These are phyloP conservation scores for Limnothrissa miodon DNA, from an alignment of 2,113 vertebrate species.

Conservation along the genomic window DNA sequence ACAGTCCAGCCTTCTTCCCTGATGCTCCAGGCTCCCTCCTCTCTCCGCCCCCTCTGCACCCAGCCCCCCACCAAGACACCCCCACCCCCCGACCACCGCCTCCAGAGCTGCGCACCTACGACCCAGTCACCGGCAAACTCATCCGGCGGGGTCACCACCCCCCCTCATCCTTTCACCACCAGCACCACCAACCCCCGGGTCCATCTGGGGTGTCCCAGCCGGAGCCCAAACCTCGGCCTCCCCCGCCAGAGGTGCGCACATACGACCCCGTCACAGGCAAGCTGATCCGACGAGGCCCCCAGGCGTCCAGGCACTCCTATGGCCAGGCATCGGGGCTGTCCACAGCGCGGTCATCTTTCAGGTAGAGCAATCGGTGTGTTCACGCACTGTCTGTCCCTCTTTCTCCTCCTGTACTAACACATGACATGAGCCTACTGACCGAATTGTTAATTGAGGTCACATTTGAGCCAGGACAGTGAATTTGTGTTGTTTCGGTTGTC, in stretches of 20 bases:
- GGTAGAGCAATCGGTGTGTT: slow-evolving; percentile 67
- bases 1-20: slow-evolving; percentile 79
- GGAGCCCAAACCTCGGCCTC: not conserved
- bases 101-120: slow-evolving; percentile 81
- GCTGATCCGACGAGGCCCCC: slow-evolving; percentile 80
- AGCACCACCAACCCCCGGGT: slow-evolving; percentile 63
- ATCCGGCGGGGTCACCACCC: slow-evolving; percentile 67
- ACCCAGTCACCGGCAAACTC: slow-evolving; percentile 90
- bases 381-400: not conserved
- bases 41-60: slow-evolving; percentile 76
- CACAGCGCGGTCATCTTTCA: slow-evolving; percentile 77
- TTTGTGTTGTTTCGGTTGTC: too few species aligned
- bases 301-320: slow-evolving; percentile 63
- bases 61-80: slow-evolving; percentile 74
- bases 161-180: slow-evolving; percentile 54
- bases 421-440: too few species aligned
- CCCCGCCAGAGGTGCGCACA: slow-evolving; percentile 70
- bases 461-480: too few species aligned
- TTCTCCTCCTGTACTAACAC: not conserved
- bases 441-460: too few species aligned
- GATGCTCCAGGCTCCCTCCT: slow-evolving; percentile 73
- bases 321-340: slow-evolving; percentile 72
- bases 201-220: slow-evolving; percentile 75
- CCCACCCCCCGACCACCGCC: slow-evolving; percentile 67
- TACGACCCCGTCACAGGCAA: slow-evolving; percentile 91